A percentile compares a stretch with the other conserved stretches of the same genome.
Conservation (phyloP, 2,797 vertebrate species). For the Mareca strepera region DNA sequence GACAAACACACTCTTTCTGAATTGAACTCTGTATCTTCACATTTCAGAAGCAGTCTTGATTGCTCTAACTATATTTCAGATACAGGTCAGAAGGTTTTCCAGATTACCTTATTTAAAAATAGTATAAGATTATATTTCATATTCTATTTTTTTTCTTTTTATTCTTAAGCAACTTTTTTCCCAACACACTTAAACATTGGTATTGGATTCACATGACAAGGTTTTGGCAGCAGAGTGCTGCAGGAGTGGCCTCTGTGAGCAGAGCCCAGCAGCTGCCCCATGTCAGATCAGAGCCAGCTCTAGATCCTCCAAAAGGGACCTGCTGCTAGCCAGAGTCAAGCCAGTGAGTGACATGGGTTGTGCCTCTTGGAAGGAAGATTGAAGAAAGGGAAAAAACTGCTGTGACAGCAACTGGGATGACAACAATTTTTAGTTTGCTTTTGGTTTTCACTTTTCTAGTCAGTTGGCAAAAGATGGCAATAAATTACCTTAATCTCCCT, state of each 20-base stretch:
- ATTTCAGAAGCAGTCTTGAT: neutral
- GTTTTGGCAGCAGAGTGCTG: neutral
- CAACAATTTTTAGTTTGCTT: neutral
- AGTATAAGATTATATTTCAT: neutral
- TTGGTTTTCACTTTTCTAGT: neutral
- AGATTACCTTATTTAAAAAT: neutral
- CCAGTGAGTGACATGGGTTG: too few species aligned
- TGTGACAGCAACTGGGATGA: neutral
- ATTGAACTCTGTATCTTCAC: accelerated
- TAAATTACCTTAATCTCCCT: too few species aligned
- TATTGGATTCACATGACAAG: neutral
- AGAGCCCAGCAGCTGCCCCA: too few species aligned
- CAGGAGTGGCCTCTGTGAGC: neutral
- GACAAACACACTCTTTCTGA: accelerated
- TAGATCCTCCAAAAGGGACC: too few species aligned
- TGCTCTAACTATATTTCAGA: neutral
- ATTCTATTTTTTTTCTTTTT: accelerated
- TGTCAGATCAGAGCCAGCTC: too few species aligned
- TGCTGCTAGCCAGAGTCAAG: too few species aligned
- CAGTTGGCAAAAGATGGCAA: too few species aligned
- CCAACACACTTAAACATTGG: neutral
- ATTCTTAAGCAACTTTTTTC: neutral
- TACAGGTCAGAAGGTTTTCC: neutral
- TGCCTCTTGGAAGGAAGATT: neutral
- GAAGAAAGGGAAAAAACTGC: neutral